Percentiles rank a stretch among this genome's conserved stretches.
phyloP scores from a whole-genome alignment of 2,113 vertebrate species.

The Nycticorax nycticorax region DNA sequence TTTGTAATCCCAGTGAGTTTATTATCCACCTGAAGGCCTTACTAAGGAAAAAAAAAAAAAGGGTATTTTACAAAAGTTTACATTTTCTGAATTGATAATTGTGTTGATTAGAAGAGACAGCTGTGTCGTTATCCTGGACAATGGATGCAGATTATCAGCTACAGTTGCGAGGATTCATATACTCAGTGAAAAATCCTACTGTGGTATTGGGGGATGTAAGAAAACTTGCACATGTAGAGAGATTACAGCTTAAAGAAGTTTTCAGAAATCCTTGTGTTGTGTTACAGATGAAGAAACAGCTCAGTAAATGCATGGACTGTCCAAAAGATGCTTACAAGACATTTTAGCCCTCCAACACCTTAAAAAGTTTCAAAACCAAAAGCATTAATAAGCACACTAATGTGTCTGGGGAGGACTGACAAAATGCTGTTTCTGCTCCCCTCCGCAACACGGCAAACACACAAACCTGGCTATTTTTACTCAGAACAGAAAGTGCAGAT shows the following conservation, averaged over 20 bases:
- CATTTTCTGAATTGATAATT: neutral
- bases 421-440: neutral
- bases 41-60: neutral
- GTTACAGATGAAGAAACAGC: neutral
- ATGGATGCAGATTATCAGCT: neutral
- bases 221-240: neutral
- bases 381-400: neutral
- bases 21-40: neutral
- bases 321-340: neutral
- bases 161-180: neutral
- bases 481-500: neutral
- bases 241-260: neutral
- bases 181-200: neutral
- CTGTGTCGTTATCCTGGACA: neutral
- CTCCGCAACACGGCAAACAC: neutral
- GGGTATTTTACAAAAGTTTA: neutral
- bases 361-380: neutral
- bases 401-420: neutral
- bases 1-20: neutral
- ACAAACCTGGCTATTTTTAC: neutral
- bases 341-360: neutral
- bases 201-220: neutral
- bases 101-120: neutral
- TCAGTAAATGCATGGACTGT: neutral
- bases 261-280: neutral